phyloP scores from a whole-genome alignment of 2,888 invertebrate species.

The Pseudanteris insignis region DNA sequence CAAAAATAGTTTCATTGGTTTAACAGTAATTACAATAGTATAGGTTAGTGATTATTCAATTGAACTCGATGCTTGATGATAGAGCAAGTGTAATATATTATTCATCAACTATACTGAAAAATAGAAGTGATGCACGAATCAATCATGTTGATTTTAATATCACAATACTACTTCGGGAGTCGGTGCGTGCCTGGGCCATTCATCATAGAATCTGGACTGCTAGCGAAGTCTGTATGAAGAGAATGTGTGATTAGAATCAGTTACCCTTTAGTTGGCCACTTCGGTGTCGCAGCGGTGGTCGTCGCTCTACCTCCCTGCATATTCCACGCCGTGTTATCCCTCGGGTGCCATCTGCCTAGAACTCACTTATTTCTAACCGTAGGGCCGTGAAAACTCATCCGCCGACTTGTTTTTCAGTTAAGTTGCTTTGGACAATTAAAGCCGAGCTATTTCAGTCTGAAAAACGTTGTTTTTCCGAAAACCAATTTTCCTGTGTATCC shows the following conservation, averaged over 20 bases:
- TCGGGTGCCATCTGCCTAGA: slow-evolving; percentile 65
- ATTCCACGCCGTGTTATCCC: slow-evolving; percentile 63
- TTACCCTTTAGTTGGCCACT: slow-evolving; percentile 64
- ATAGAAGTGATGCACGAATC: slow-evolving; percentile 51
- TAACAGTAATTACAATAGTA: too few relatives aligned
- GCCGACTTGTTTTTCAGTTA: slow-evolving; percentile 2
- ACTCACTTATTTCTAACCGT: slow-evolving; percentile 40
- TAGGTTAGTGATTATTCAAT: too few relatives aligned
- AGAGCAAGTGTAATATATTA: too few relatives aligned
- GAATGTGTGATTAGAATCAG: slow-evolving; percentile 66
- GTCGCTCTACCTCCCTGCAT: slow-evolving; percentile 59
- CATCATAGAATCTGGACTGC: slow-evolving; percentile 56
- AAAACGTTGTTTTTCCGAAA: slow-evolving; percentile 10
- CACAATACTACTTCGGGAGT: slow-evolving; percentile 57
- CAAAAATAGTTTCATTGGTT: too few relatives aligned
- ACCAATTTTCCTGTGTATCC: too few relatives aligned
- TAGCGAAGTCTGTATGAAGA: slow-evolving; percentile 51
- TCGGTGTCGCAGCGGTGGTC: slow-evolving; percentile 52
- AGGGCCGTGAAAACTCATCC: background rate
- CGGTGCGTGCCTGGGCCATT: slow-evolving; percentile 60
- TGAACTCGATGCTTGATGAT: too few relatives aligned
- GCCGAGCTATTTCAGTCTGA: slow-evolving; percentile 2
- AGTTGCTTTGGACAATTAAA: slow-evolving; percentile 12
- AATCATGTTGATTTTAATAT: slow-evolving; percentile 63
- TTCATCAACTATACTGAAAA: slow-evolving; percentile 41